These are phyloP conservation scores for Zaprionus camerounensis DNA, from an alignment of 1,140 invertebrate genomes.

Conservation along the genomic window DNA sequence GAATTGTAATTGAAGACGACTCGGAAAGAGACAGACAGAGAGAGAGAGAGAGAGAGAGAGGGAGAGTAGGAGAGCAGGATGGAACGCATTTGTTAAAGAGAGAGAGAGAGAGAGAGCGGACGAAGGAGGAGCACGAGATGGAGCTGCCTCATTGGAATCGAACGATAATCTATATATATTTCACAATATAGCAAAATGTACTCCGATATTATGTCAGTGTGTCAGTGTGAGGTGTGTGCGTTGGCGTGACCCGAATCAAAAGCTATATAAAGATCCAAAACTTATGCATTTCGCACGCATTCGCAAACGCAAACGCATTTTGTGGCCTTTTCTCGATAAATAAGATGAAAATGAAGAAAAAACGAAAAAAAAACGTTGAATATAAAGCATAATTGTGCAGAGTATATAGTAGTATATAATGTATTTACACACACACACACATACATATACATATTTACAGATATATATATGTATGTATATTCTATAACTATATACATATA, in stretches of 20 bases:
- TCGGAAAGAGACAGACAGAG: constrained; percentile 5
- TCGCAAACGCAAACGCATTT: constrained; percentile 60
- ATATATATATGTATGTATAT: constrained; percentile 6
- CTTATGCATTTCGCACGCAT: constrained; percentile 67
- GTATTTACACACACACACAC: constrained; percentile 1
- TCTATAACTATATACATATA: not conserved
- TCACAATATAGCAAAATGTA: constrained; percentile 68
- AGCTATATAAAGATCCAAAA: constrained; percentile 35
- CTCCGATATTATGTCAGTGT: constrained; percentile 72
- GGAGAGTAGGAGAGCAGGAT: constrained; percentile 11
- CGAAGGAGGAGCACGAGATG: constrained; percentile 20
- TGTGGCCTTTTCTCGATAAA: constrained; percentile 74
- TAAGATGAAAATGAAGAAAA: constrained; percentile 35
- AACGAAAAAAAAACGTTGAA: constrained; percentile 5
- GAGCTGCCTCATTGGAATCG: constrained; percentile 27
- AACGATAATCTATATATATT: constrained; percentile 42
- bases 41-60: constrained; percentile 13
- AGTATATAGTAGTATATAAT: constrained; percentile 16
- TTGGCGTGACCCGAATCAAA: constrained; percentile 12
- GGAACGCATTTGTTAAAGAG: constrained; percentile 54
- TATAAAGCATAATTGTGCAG: constrained; percentile 23
- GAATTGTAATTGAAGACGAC: constrained; percentile 54
- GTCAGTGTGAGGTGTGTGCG: constrained; percentile 33
- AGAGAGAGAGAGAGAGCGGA: not conserved
- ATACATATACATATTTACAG: not conserved